Evolutionary conservation across 1,140 invertebrate genomes (phyloP), one percentile per base, ranked within the genome.

Genomic region (Euschistus heros): DNA sequence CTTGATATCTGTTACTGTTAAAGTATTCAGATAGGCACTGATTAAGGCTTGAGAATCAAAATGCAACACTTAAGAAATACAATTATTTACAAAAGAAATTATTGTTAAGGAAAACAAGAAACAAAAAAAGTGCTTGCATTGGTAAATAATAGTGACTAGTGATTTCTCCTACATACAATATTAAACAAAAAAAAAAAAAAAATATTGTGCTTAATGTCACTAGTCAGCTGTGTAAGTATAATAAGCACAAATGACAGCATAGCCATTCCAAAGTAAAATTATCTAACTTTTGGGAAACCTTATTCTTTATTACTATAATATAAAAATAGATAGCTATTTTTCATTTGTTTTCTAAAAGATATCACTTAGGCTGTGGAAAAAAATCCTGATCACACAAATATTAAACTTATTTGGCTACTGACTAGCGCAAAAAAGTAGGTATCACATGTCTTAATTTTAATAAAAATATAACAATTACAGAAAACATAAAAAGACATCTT

Each of bases 1-100:
- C 33, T 10, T 13, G 10, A 37, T 37, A 37, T 37, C 33, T 37
- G 33, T 6, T 37, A 37, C 33, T 37, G 33, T 37, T 37, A 4
- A 37, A 37, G 33, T 37, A 37, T 37, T 37, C 33, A 37, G 33
- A 33, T 50, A 64, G 63, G 63, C 63, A 64, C 63, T 64, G 63
- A 64, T 64, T 64, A 64, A 64, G 63, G 63, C 63, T 55, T 37
- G 22, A 64, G n/a, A 64, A 64, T 55, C 15, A 64, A 55, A 44
- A 52, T 33, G 50, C 52, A 64, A 64, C 62, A 62, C 26, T 62
- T 20, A 37, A 37, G n/a, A 33, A 62, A 13, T 18, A 22, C 33
- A 37, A 37, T 37, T 37, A 37, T 37, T 37, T 37, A 37, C 33
- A 37, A 1, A 37, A 37, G 13, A 37, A 37, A 37, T 37, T 10